Evolutionary conservation across 2,888 invertebrate species (phyloP).

Genomic region (Mayetiola destructor): DNA sequence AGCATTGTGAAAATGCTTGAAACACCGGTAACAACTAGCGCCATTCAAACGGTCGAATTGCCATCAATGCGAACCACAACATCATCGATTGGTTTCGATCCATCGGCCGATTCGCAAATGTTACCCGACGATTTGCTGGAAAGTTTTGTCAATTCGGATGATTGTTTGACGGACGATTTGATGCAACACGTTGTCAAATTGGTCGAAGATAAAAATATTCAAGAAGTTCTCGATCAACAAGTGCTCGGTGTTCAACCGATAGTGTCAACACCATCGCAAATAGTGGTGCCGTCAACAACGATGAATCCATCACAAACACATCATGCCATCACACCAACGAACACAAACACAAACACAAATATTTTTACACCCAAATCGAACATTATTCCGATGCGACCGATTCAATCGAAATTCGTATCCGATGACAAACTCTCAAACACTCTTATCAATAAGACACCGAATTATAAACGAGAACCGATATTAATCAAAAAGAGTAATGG

Average conservation of each 20-base stretch:
- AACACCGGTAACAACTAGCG: slow-evolving; percentile 19
- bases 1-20: slow-evolving; percentile 41
- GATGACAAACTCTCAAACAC: neutral
- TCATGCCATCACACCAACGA: neutral
- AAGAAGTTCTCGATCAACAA: slow-evolving; percentile 57
- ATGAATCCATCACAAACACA: neutral
- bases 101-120: slow-evolving; percentile 18
- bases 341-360: neutral
- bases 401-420: no score
- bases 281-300: neutral
- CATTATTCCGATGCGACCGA: slow-evolving; percentile 7
- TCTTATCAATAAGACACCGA: neutral
- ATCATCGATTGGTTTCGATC: neutral
- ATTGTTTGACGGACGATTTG: slow-evolving; percentile 53
- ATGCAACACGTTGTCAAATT: slow-evolving; percentile 59
- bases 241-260: slow-evolving; percentile 35
- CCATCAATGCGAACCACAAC: neutral
- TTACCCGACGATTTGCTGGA: slow-evolving; percentile 31
- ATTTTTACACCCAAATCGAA: no score
- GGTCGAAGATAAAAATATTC: slow-evolving; percentile 53
- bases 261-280: slow-evolving; percentile 1
- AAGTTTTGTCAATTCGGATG: slow-evolving; percentile 47
- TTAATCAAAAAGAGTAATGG: slow-evolving; percentile 63
- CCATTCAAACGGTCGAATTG: neutral
- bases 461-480: slow-evolving; percentile 41